Conservation (phyloP, 2,113 vertebrate genomes). For the Psittacus erithacus region DNA sequence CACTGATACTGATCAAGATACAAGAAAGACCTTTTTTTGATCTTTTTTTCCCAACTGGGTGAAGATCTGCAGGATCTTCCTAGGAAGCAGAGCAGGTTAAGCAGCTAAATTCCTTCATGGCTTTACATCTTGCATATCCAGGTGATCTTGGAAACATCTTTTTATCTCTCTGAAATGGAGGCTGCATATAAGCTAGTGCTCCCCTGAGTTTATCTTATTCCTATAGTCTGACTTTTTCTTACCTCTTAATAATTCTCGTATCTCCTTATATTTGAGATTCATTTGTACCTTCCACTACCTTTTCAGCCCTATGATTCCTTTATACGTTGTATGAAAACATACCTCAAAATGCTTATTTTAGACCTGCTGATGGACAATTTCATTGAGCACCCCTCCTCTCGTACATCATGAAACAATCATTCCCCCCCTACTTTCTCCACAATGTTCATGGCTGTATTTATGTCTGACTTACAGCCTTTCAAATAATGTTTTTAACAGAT, state of each 20-base stretch:
- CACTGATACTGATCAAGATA: neutral
- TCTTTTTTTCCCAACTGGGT: neutral
- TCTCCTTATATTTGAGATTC: neutral
- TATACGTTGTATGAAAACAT: neutral
- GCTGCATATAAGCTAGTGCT: neutral
- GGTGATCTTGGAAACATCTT: neutral
- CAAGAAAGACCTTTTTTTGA: neutral
- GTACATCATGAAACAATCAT: neutral
- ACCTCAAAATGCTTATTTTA: neutral
- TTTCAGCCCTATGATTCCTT: neutral
- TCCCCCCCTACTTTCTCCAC: neutral
- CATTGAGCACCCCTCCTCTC: neutral
- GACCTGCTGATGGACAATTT: neutral
- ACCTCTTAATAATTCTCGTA: neutral
- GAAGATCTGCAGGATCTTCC: neutral
- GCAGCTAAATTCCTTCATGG: neutral
- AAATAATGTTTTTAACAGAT: neutral
- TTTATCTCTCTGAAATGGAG: neutral
- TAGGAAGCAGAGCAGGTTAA: neutral
- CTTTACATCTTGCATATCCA: neutral
- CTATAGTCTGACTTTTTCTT: neutral
- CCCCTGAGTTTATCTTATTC: neutral
- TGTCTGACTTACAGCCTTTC: neutral
- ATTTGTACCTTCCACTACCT: neutral
- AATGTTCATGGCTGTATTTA: neutral